phyloP scores from a whole-genome alignment of 1,140 invertebrate genomes.

The Calephelis virginiensis region DNA sequence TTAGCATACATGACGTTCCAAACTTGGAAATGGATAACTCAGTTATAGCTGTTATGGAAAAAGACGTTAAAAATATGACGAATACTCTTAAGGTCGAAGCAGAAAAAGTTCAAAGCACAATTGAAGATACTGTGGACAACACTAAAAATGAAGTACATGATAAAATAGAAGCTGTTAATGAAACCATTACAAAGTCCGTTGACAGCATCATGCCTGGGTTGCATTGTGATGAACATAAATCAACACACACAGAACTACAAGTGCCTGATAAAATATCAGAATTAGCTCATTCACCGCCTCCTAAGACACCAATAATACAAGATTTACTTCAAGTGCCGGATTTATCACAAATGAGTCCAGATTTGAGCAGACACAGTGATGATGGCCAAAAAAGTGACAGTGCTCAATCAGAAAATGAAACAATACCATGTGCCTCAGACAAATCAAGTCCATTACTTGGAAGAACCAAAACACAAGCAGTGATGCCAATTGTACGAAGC shows the following conservation, averaged over 20 bases:
- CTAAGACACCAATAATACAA: conserved; percentile 61
- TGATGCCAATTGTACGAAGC: conserved; percentile 69
- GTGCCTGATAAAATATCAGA: conserved; percentile 57
- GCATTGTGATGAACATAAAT: conserved; percentile 48
- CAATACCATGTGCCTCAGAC: conserved; percentile 69
- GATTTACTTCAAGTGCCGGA: conserved; percentile 65
- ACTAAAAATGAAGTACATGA: conserved; percentile 41
- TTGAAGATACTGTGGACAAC: conserved; percentile 40
- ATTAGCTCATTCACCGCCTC: conserved; percentile 60
- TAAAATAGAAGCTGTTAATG: conserved; percentile 53
- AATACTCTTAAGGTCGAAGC: conserved; percentile 38
- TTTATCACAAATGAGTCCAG: conserved; percentile 64
- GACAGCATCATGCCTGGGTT: conserved; percentile 40
- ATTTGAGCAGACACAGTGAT: conserved; percentile 66
- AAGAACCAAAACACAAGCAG: conserved; percentile 71
- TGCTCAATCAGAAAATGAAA: conserved; percentile 73
- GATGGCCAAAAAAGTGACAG: conserved; percentile 66
- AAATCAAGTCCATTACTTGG: conserved; percentile 67
- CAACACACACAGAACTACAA: conserved; percentile 32
- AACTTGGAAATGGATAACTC: conserved; percentile 44
- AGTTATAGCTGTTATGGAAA: conserved; percentile 28
- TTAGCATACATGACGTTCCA: conserved; percentile 51
- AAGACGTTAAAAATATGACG: conserved; percentile 34
- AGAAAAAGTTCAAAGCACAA: conserved; percentile 38
- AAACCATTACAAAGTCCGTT: conserved; percentile 51